Conservation (phyloP, 2,888 invertebrate species). For the Conus canariensis region DNA sequence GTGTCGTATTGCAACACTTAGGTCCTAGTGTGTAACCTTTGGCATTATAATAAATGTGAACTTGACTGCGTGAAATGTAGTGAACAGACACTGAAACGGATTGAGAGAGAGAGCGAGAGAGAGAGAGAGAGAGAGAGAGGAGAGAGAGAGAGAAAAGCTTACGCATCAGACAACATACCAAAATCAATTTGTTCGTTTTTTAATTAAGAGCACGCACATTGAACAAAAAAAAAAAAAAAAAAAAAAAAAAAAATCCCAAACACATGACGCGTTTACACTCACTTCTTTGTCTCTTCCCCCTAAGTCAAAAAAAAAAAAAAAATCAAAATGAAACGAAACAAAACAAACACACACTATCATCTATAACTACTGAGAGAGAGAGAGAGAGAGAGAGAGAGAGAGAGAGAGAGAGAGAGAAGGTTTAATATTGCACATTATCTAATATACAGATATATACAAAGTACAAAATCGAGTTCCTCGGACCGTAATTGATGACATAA, state of each 20-base stretch:
- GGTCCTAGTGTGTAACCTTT: too few relatives aligned
- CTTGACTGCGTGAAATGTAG: too few relatives aligned
- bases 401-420: not conserved
- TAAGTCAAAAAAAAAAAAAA: not conserved
- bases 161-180: constrained; percentile 2
- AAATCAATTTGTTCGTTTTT: not conserved
- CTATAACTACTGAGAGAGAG: not conserved
- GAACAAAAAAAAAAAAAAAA: not conserved
- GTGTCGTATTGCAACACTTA: too few relatives aligned
- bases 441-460: too few relatives aligned
- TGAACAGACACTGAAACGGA: not conserved
- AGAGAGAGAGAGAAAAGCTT: not conserved
- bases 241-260: not conserved
- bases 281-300: not conserved
- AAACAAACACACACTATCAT: not conserved
- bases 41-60: too few relatives aligned
- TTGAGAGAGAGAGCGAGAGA: not conserved
- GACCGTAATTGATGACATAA: too few relatives aligned
- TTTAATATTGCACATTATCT: not conserved
- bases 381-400: constrained; percentile 25
- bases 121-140: not conserved
- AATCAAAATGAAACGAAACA: too few relatives aligned
- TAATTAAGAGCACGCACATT: constrained; percentile 8
- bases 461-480: too few relatives aligned
- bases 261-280: not conserved